A percentile compares a stretch with the other conserved stretches of the same genome.
phyloP scores from a whole-genome alignment of 2,888 invertebrate species.

The Lacanobia wlatinum region DNA sequence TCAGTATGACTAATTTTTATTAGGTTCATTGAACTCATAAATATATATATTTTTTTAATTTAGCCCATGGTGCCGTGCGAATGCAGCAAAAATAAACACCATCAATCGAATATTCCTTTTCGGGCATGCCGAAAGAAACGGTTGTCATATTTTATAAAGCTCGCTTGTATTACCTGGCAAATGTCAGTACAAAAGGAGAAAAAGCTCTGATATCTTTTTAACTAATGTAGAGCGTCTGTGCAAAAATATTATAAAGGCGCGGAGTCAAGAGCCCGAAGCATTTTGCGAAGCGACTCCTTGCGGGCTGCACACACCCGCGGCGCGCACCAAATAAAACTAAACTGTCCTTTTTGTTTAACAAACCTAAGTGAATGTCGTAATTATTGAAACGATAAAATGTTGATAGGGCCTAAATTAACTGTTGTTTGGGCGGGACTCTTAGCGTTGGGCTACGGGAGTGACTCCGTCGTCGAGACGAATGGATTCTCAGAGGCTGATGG shows the following conservation, averaged over 20 bases:
- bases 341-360: constrained; percentile 53
- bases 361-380: constrained; percentile 75
- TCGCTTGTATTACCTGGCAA: constrained; percentile 75
- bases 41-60: constrained; percentile 66
- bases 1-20: constrained; percentile 3
- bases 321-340: constrained; percentile 69
- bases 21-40: constrained; percentile 77
- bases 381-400: constrained; percentile 71
- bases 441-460: constrained; percentile 79
- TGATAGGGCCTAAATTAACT: constrained; percentile 76
- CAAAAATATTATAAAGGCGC: constrained; percentile 89
- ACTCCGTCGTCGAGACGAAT: constrained; percentile 69
- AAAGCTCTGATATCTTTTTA: constrained; percentile 89
- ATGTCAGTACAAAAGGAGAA: constrained; percentile 87
- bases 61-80: constrained; percentile 67
- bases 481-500: constrained; percentile 85
- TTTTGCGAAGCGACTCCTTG: constrained; percentile 89
- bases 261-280: constrained; percentile 82
- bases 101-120: constrained; percentile 77
- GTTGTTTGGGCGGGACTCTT: constrained; percentile 78
- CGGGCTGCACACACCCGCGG: constrained; percentile 84
- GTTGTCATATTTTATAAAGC: constrained; percentile 82
- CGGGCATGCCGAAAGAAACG: constrained; percentile 75
- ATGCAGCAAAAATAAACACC: constrained; percentile 75
- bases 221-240: constrained; percentile 86